Evolutionary conservation across 2,888 invertebrate species (phyloP), one percentile per base, ranked within the genome.

Genomic region (Drosophila phalerata): DNA sequence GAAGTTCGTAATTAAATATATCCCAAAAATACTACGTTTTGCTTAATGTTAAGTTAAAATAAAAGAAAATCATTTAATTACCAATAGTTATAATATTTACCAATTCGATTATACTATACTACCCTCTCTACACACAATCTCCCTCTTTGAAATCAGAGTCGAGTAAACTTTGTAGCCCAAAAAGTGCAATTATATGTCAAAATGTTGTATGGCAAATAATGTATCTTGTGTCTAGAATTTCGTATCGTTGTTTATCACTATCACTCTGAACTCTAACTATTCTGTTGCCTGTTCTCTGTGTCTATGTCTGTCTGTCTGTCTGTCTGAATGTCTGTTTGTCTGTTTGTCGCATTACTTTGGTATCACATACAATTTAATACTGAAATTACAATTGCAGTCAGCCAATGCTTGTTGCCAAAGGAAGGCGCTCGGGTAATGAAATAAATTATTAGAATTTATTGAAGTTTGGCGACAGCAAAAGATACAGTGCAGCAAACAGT

Each of bases 371-470:
- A 65, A 58, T 66, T 66, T 53, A 53, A 66, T 61, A 61, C 17
- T 52, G 47, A 60, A 77, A 66, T 66, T 76, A 70, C 69, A 72
- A 60, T 60, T 56, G 52, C 70, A 65, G 53, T 60, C 25, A 40
- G 17, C 3, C 32, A 19, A 49, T 45, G 43, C 52, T 58, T 32
- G 58, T 49, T 48, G 58, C 58, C 48, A 63, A 64, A 56, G 48
- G 49, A 53, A 48, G 22, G 34, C 43, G 43, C 32, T 34, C 56
- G 57, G 61, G 81, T 73, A 73, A 71, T 79, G 77, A 79, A 70
- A 81, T 77, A 77, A 84, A 84, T 86, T 84, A 84, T 73, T 81
- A 60, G 67, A 72, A 86, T 81, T 84, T 77, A 79, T 83, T 73
- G 79, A 85, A 81, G 79, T 77, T 77, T 70, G 79, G 76, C 69